Percentiles rank a stretch among this genome's conserved stretches.
phyloP scores from a whole-genome alignment of 2,888 invertebrate genomes.

The Machimus rusticus region DNA sequence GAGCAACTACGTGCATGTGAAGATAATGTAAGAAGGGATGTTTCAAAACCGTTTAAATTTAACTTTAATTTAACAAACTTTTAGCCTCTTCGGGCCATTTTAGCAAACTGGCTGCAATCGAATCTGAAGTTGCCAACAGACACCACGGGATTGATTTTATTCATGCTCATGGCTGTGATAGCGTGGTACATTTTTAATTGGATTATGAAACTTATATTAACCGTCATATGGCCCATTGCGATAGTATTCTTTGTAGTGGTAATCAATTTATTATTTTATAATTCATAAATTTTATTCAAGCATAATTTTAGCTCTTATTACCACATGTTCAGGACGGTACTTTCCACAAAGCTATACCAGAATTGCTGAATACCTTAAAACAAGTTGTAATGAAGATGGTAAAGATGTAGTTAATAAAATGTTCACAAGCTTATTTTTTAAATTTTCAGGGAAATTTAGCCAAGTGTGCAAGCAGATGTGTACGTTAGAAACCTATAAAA shows the following conservation, averaged over 20 bases:
- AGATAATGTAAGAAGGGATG: background rate
- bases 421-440: background rate
- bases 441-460: background rate
- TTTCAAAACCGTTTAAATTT: background rate
- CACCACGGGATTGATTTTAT: background rate
- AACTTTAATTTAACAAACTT: background rate
- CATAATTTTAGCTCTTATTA: background rate
- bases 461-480: background rate
- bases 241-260: background rate
- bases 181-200: conserved; percentile 10
- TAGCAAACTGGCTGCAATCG: background rate
- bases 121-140: conserved; percentile 1
- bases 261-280: background rate
- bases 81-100: background rate
- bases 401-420: background rate
- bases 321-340: background rate
- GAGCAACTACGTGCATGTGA: background rate
- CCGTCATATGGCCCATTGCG: background rate
- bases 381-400: background rate
- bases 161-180: background rate
- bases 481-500: background rate
- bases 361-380: background rate
- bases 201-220: background rate
- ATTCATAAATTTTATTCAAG: background rate
- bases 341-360: background rate